These are phyloP conservation scores for Onychostoma macrolepis DNA, from an alignment of 2,113 vertebrate genomes.

Conservation along the genomic window DNA sequence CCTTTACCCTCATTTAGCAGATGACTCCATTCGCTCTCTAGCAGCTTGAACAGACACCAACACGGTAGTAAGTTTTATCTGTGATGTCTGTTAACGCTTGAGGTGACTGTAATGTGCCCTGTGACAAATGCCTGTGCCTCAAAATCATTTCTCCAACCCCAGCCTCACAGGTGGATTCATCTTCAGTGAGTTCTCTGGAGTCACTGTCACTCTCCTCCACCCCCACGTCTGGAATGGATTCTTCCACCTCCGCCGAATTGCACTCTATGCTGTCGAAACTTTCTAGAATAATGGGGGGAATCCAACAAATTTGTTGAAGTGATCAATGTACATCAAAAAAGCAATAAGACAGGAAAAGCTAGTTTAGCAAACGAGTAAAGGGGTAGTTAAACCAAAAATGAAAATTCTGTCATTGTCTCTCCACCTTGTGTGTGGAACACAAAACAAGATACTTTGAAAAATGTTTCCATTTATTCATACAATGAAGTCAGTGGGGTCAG, in stretches of 20 bases:
- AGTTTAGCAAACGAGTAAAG: not conserved
- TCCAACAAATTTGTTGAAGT: conserved; percentile 33
- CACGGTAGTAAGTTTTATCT: not conserved
- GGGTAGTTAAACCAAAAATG: not conserved
- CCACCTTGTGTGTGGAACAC: not conserved
- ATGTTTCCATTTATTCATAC: no score
- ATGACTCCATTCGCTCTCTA: not conserved
- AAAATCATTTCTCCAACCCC: not conserved
- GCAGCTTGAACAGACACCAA: conserved; percentile 33
- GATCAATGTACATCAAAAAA: not conserved
- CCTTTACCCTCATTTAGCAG: conserved; percentile 18
- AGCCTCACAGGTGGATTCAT: conserved; percentile 26
- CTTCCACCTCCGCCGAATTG: conserved; percentile 44
- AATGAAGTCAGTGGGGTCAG: no score
- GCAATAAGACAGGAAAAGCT: not conserved
- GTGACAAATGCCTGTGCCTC: conserved; percentile 9
- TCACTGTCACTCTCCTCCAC: conserved; percentile 11
- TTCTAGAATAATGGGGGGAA: conserved; percentile 32
- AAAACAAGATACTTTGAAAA: no score
- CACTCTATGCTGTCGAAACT: conserved; percentile 10
- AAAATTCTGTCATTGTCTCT: not conserved
- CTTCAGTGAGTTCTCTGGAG: conserved; percentile 19
- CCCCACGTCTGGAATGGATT: not conserved
- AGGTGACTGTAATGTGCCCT: not conserved
- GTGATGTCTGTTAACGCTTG: not conserved